Percentiles rank a stretch among this genome's conserved stretches.
These are phyloP conservation scores for Asobara japonica DNA, from an alignment of 1,140 invertebrate genomes.

Conservation along the genomic window DNA sequence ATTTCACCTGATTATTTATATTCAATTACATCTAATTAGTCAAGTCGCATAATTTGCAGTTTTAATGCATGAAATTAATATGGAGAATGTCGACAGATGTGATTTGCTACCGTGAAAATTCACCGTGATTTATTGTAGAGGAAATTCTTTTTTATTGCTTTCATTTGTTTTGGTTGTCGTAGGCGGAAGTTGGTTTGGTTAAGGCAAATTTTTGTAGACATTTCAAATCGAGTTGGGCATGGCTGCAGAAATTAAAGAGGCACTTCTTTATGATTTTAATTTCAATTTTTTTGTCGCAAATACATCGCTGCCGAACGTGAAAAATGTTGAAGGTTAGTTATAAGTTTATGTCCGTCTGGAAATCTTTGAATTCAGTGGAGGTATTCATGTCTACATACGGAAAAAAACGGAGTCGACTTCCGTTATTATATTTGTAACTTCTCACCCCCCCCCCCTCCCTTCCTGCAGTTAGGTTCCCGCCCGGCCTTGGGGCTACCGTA, in stretches of 20 bases:
- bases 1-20: constrained; percentile 43
- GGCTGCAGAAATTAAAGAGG: constrained; percentile 42
- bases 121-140: not conserved
- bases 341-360: not conserved
- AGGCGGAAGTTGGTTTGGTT: not conserved
- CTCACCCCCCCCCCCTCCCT: no score
- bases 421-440: no score
- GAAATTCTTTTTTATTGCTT: not conserved
- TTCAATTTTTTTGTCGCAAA: constrained; percentile 62
- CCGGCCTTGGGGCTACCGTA: no score
- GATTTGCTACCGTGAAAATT: constrained; percentile 12
- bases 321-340: constrained; percentile 49
- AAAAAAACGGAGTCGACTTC: no score
- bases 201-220: not conserved
- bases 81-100: constrained; percentile 14
- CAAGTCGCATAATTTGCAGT: constrained; percentile 36
- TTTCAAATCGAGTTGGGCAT: not conserved
- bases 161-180: not conserved
- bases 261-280: constrained; percentile 61
- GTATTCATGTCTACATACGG: no score
- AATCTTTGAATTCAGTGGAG: not conserved
- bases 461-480: no score
- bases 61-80: not conserved
- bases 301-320: constrained; percentile 55
- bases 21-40: constrained; percentile 61